Evolutionary conservation across 1,140 invertebrate genomes (phyloP), one percentile per base, ranked within the genome.

Genomic region (Manduca sexta): DNA sequence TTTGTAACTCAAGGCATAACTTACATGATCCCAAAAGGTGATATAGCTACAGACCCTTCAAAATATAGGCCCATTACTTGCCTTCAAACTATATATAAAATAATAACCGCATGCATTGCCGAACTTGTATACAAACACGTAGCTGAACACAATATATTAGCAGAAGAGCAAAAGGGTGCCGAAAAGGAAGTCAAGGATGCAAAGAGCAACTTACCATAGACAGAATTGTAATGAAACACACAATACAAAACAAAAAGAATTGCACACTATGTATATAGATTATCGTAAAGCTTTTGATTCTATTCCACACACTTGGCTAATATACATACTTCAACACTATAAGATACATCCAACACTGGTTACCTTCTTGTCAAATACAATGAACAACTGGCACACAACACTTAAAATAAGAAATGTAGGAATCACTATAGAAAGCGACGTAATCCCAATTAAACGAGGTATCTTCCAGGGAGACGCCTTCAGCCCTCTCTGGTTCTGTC

Each of bases 241-340:
- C 43, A 1, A n/a, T 5, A 18, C 8, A 60, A 7, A 18, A 39
- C 21, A 60, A 55, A 8, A 17, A 37, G 15, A 60, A 8, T 35
- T 53, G 4, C 15, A 21, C n/a, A 16, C 48, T 6, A 54, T 48
- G 39, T 59, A 50, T 26, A 54, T 59, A 2, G 56, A 59, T 31
- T 59, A 59, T 18, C 17, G 42, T 16, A 59, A 57, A 16, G 55
- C 55, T 0, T 57, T 49, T 37, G 55, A 57, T 29, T 57, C 49
- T 0, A 46, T 57, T 7, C 56, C 56, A 11, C 56, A 59, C 13
- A 48, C 15, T 16, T 59, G 56, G 56, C 30, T 59, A 2, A 10
- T 59, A 17, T 12, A 58, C 8, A 14, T 51, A 4, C 14, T 59
- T 21, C n/a, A 45, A n/a, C 37, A 31, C 3, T 54, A 53, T 40